Evolutionary conservation across 2,888 invertebrate species (phyloP), one percentile per base, ranked within the genome.

Genomic region (Macrosiphum euphorbiae): DNA sequence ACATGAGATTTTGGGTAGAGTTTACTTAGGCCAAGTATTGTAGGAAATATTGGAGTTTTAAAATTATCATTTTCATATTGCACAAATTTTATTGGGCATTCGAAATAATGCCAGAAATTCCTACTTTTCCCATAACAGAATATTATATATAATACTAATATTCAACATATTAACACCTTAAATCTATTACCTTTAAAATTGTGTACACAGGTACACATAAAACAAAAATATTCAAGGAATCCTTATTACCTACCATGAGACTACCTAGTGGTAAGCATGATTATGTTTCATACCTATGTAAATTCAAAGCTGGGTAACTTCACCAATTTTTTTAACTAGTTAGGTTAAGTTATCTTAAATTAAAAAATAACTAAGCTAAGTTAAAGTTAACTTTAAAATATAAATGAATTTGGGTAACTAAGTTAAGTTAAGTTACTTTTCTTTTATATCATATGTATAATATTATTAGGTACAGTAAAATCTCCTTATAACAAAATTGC

Each of bases 221-320:
- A 67, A n/a, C 16, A 16, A 67, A 67, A 67, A 67, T 67, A 5
- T 35, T 67, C n/a, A 67, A 13, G 5, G n/a, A 67, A 2, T n/a
- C n/a, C n/a, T 0, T 20, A 67, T 16, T n/a, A 0, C n/a, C 67
- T n/a, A 67, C 1, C 5, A 10, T 58, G 7, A 58, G 16, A 5
- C 16, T 5, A n/a, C 7, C 67, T 0, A 4, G 13, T 0, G 1
- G 13, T 67, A 13, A 4, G 16, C 67, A n/a, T 0, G 13, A 16
- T 67, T 16, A n/a, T 67, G 67, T 78, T 58, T 26, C 26, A 26
- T 58, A 58, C 8, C 3, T 26, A 24, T 55, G 11, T 47, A 47
- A 1, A 47, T 47, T 47, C 11, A 47, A 47, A 47, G 47, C 11
- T 47, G 47, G 47, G 47, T 2, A 47, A 47, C 11, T 47, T 47